Evolutionary conservation across 2,797 vertebrate species (phyloP), one percentile per base, ranked within the genome.

Genomic region (Xiphophorus birchmanni): DNA sequence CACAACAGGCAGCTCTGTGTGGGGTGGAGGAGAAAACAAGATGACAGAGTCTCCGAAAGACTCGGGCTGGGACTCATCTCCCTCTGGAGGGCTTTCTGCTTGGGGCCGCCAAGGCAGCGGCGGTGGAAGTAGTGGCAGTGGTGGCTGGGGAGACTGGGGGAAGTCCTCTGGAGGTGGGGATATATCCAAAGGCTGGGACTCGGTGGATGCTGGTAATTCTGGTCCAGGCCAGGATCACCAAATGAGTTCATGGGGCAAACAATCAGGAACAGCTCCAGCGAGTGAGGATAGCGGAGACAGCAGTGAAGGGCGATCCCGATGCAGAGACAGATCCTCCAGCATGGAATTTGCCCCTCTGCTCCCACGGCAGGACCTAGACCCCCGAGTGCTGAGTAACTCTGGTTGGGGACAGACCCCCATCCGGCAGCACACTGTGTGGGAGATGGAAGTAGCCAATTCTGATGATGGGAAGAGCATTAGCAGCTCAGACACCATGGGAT

Each of bases 351-450:
- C 97, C 91, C 92, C 97, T 95, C 52, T 96, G 93, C 90, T 97
- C 91, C 96, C 97, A 92, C 95, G 96, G 91, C 94, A 95, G 74
- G 98, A 99, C 95, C 91, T 99, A 92, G 99, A 99, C 91, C 98
- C 98, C 11, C 96, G 97, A 83, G 98, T 99, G 94, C 96, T 99
- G 63, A 99, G 97, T 96, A 99, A 99, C 94, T 95, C 97, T 1
- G 99, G 99, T 44, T 99, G 99, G 99, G 99, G 99, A 90, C 98
- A 99, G 95, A 99, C 97, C 86, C 98, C 98, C 75, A 97, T 99
- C 89, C 97, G 97, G 93, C 99, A 99, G 93, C 97, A 99, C 94
- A 99, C 98, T 87, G 96, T 97, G 88, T 99, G 99, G 99, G 97
- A 99, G 86, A 99, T 96, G 0, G 96, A 98, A 92, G 93, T 97